Conservation (phyloP, 2,113 vertebrate genomes). For the Cyphomyrus discorhynchus region DNA sequence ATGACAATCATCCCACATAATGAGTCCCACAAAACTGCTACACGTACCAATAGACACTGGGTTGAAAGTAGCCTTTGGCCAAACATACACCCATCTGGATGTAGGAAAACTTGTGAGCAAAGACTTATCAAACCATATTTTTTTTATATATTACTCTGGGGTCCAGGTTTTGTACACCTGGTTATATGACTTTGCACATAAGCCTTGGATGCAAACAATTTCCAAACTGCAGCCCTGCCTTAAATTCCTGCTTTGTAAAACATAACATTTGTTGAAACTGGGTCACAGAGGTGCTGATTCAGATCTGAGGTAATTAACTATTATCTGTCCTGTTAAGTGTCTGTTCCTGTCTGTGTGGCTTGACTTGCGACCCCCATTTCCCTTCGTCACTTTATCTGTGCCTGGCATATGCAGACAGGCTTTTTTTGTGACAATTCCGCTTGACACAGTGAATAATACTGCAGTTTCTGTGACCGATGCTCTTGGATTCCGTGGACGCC, state of each 20-base stretch:
- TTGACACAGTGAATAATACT: not conserved
- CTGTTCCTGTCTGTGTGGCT: not conserved
- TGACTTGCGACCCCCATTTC: not conserved
- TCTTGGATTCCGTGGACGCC: not conserved
- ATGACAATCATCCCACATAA: not conserved
- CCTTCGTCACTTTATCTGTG: not conserved
- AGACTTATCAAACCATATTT: not conserved
- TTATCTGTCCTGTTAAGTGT: not conserved
- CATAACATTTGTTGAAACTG: not conserved
- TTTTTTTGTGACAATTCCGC: not conserved
- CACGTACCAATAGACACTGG: not conserved
- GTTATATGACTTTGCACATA: not conserved
- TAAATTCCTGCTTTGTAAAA: not conserved
- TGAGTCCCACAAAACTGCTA: not conserved
- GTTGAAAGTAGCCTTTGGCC: not conserved
- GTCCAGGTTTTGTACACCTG: not conserved
- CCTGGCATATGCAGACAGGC: not conserved
- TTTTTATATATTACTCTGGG: not conserved
- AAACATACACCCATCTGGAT: not conserved
- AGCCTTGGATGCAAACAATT: not conserved
- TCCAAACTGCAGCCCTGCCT: not conserved
- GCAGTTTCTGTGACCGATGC: not conserved
- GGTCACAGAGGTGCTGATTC: not conserved
- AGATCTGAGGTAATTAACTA: not conserved
- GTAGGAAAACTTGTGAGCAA: not conserved